Percentiles rank a stretch among this genome's conserved stretches.
Evolutionary conservation across 2,113 vertebrate species (phyloP).

Genomic region (Tichodroma muraria): DNA sequence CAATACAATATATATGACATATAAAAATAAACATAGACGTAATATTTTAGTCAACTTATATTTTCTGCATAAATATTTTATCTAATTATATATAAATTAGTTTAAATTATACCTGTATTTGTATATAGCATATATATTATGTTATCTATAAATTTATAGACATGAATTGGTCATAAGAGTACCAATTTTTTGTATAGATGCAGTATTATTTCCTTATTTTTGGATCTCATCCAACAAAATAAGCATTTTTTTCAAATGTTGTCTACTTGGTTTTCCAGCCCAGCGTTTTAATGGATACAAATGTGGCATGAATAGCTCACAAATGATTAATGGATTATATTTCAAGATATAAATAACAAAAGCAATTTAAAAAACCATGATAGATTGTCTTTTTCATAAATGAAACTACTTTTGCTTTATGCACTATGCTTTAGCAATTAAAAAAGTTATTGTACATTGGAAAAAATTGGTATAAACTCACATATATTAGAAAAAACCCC

Average conservation of each 20-base stretch:
- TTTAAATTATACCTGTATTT: background rate
- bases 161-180: background rate
- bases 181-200: background rate
- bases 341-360: conserved; percentile 52
- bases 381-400: conserved; percentile 45
- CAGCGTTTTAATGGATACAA: conserved; percentile 41
- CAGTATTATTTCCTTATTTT: background rate
- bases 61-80: background rate
- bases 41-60: background rate
- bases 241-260: background rate
- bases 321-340: conserved; percentile 60
- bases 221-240: background rate
- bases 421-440: background rate
- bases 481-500: background rate
- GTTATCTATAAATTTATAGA: background rate
- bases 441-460: background rate
- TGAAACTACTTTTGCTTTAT: conserved; percentile 12
- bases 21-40: background rate
- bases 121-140: no score
- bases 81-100: background rate
- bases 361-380: conserved; percentile 42
- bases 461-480: background rate
- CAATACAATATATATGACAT: background rate
- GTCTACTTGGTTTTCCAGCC: background rate
- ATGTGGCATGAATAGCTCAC: conserved; percentile 51